These are phyloP conservation scores for Myotis vivesi DNA, from an alignment of 2,797 vertebrate species.

Conservation along the genomic window DNA sequence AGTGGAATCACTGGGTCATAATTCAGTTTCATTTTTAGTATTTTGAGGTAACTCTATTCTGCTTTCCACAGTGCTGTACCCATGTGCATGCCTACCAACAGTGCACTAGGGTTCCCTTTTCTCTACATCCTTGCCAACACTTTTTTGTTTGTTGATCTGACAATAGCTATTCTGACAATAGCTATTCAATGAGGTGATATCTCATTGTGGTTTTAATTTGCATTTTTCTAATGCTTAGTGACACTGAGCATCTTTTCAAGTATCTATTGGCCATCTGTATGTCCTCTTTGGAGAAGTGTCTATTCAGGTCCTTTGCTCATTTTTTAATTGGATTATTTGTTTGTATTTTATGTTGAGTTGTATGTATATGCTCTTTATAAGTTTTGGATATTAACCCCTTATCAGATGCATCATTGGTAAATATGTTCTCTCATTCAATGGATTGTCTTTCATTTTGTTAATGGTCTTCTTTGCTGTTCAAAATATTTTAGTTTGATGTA, in stretches of 20 bases:
- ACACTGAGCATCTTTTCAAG: not conserved
- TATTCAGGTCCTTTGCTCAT: not conserved
- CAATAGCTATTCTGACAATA: not conserved
- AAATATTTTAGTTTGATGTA: not conserved
- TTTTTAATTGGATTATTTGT: not conserved
- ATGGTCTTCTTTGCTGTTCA: not conserved
- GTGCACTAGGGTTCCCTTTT: not conserved
- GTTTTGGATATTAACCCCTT: not conserved
- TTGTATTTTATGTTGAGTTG: not conserved
- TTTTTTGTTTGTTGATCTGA: not conserved
- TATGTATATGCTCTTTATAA: not conserved
- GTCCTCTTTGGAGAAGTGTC: not conserved
- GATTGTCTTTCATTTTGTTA: not conserved
- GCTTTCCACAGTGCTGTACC: not conserved
- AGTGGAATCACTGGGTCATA: not conserved
- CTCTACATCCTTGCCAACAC: not conserved
- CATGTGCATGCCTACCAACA: not conserved
- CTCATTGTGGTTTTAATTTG: not conserved
- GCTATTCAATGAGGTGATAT: not conserved
- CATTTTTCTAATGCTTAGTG: not conserved
- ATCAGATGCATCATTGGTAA: not conserved
- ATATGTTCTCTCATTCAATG: not conserved
- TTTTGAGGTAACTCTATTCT: not conserved
- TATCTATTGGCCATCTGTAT: not conserved
- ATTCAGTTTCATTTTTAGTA: not conserved